phyloP scores from a whole-genome alignment of 1,140 invertebrate genomes.

The Odontomachus brunneus region DNA sequence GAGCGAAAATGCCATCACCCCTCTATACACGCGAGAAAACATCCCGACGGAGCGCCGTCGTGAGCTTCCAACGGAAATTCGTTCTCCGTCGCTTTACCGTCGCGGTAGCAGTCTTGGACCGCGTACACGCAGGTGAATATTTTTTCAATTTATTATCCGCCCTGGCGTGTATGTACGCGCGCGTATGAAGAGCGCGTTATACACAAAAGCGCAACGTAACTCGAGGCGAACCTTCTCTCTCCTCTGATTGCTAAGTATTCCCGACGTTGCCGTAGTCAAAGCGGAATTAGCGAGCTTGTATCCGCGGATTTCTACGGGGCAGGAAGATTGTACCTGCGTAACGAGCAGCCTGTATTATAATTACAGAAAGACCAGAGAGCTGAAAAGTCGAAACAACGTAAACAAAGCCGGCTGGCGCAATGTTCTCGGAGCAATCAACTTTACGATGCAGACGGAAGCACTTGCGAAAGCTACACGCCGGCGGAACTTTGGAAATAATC shows the following conservation, averaged over 20 bases:
- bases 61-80: slow-evolving; percentile 27
- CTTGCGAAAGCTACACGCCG: neutral
- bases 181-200: too few species aligned
- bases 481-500: slow-evolving; percentile 37
- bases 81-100: slow-evolving; percentile 4
- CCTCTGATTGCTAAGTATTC: neutral
- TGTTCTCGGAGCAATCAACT: slow-evolving; percentile 29
- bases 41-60: slow-evolving; percentile 9
- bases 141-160: slow-evolving; percentile 31
- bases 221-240: neutral
- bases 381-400: slow-evolving; percentile 26
- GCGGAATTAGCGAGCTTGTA: neutral
- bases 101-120: neutral
- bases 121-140: neutral
- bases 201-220: neutral
- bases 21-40: slow-evolving; percentile 38
- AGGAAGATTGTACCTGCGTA: slow-evolving; percentile 1
- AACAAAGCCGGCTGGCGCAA: slow-evolving; percentile 7
- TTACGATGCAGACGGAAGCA: slow-evolving; percentile 4
- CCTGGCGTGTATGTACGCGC: neutral
- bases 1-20: neutral
- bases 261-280: slow-evolving; percentile 10
- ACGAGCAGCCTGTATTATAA: slow-evolving; percentile 25
- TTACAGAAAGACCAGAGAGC: slow-evolving; percentile 22
- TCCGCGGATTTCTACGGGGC: neutral